Base-by-base conservation (phyloP, 2,888 invertebrate species). In the Caenorhabditis sinica region DNA sequence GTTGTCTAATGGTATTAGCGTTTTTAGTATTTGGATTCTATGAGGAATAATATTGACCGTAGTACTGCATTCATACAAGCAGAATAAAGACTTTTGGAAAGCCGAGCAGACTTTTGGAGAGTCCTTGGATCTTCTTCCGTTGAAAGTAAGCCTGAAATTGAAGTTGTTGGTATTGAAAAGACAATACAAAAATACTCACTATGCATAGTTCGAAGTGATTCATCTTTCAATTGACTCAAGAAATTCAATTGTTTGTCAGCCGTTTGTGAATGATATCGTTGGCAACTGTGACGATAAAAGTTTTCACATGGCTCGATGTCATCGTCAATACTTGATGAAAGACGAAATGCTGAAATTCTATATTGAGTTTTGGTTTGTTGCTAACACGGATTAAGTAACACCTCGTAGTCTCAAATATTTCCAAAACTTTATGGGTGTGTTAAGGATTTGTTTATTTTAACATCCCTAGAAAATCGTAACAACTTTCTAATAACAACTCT, bases 241-340 rank as follows among this genome's bases (percentile, higher is more conserved):
- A 87, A 88, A 20, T 72, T 87, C 73, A 69, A 30, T 51, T 85
- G 86, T 56, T 85, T 73, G 56, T 86, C 86, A 11, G 71, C 49
- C 1, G 79, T 77, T 73, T 87, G 77, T 1, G 75, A 49, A 36
- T 89, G 88, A 69, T 82, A 90, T 72, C 83, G 85, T 30, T 83
- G 81, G 56, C 90, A 90, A 1, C 86, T 73, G 74, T 85, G 81
- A 6, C 86, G 77, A 69, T 90, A 90, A 76, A 90, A 90, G 80
- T 90, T 90, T 51, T 88, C 86, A 74, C 90, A 90, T 2, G 87
- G 83, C 25, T 82, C 82, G 17, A 88, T 69, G 8, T 74, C 76
- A 53, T 88, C 86, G 71, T 90, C 89, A 63, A 89, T 82, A 51
- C 85, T 83, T 3, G 88, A 83, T 28, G 88, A 86, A 40, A 88